Conservation (phyloP, 2,113 vertebrate genomes). For the Oenanthe oenanthe region DNA sequence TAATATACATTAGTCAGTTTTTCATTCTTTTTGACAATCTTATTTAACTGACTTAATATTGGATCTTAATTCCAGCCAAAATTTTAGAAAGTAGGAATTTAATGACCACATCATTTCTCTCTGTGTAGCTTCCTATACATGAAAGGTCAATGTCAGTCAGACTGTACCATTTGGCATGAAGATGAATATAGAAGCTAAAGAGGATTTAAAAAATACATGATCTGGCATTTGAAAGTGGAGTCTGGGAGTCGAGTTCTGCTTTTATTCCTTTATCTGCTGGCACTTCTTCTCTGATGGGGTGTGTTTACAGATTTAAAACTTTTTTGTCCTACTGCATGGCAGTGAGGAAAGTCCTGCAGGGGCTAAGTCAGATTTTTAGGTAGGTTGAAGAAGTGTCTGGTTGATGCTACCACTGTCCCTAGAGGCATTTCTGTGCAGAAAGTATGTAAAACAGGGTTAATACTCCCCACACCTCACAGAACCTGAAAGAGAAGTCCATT, state of each 20-base stretch:
- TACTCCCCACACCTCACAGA: neutral
- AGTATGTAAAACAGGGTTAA: neutral
- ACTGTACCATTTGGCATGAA: constrained; percentile 42
- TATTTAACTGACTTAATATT: neutral
- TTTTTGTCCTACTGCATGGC: neutral
- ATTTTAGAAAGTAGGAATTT: neutral
- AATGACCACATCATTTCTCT: constrained; percentile 39
- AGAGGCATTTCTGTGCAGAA: neutral
- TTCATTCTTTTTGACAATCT: constrained; percentile 1
- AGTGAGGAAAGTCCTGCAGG: neutral
- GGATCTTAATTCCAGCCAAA: neutral
- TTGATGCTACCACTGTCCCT: neutral
- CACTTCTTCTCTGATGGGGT: neutral
- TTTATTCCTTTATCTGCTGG: constrained; percentile 32
- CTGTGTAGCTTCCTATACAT: neutral
- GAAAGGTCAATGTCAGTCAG: constrained; percentile 53
- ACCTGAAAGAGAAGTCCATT: neutral
- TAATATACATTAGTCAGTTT: neutral
- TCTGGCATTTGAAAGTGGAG: constrained; percentile 33
- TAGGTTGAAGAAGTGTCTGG: neutral
- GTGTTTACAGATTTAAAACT: constrained; percentile 5
- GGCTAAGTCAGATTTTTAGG: neutral
- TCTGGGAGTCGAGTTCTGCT: neutral
- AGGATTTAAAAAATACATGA: constrained; percentile 67
- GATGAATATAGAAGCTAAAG: constrained; percentile 61